Evolutionary conservation across 2,113 vertebrate genomes (phyloP).

Genomic region (Ameiurus melas): DNA sequence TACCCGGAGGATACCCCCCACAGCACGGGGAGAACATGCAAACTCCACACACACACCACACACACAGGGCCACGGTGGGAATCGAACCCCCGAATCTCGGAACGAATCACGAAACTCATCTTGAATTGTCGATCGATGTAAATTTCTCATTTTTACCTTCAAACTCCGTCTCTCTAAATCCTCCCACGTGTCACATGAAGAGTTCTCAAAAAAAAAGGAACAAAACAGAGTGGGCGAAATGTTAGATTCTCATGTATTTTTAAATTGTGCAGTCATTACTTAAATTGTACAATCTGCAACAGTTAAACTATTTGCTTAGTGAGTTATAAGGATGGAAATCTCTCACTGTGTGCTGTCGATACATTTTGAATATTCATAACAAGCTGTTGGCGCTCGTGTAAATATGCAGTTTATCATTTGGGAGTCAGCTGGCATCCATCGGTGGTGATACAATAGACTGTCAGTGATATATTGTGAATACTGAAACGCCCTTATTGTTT

Average conservation of each 20-base stretch:
- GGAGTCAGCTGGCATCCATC: conserved; percentile 37
- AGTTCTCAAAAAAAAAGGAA: background rate
- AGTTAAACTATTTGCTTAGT: conserved; percentile 33
- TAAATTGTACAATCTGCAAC: background rate
- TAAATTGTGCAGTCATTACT: background rate
- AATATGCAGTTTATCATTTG: conserved; percentile 34
- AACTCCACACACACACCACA: too few relatives aligned
- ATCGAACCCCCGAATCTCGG: too few relatives aligned
- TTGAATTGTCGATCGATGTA: background rate
- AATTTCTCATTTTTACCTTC: background rate
- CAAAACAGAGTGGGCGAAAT: background rate
- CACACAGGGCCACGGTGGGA: too few relatives aligned
- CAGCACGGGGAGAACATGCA: too few relatives aligned
- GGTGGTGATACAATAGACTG: conserved; percentile 22
- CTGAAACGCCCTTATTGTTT: conserved; percentile 32
- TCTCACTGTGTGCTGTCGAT: conserved; percentile 9
- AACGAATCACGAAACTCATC: too few relatives aligned
- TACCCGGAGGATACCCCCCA: too few relatives aligned
- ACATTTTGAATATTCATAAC: conserved; percentile 42
- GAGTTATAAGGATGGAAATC: conserved; percentile 5
- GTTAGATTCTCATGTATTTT: background rate
- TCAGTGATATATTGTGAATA: conserved; percentile 37
- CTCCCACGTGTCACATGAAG: background rate
- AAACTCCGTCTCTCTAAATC: background rate
- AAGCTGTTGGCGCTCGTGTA: conserved; percentile 38